Base-by-base conservation (phyloP, 2,113 vertebrate genomes). In the Apteryx owenii region DNA sequence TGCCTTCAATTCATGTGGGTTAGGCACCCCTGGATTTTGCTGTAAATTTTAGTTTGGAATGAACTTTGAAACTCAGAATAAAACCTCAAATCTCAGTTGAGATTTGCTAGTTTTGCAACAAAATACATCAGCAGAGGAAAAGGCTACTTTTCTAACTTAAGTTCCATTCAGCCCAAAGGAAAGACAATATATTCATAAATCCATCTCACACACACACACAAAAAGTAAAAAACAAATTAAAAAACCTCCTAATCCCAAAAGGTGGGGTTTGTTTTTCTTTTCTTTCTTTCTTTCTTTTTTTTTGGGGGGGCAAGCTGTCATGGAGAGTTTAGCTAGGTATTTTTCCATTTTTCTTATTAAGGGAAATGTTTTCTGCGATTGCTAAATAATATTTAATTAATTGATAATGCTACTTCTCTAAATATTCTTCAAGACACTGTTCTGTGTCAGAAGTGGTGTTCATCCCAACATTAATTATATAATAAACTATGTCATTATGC, bases 251-350 rank as follows among this genome's bases (percentile, higher is more conserved):
- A 62, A n/a, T 8, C 46, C 9, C 44, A 46, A 12, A 46, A 42
- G 42, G 42, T 42, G 44, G 44, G 44, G 36, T 44, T 44, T 44
- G 13, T 44, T 44, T 44, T 44, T 44, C 11, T 13, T 13, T 44
- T 44, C 13, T 18, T 19, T 19, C 12, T 19, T 19, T 7, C 17
- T 48, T 48, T 48, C 19, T 19, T 48, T 48, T 48, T 3, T 19
- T 44, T 13, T 10, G 42, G 36, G 36, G 36, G 36, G 15, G 3
- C 7, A 75, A 82, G 16, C 2, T 76, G 21, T 3, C 0, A 0
- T 23, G 4, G 12, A 18, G 81, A 81, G 5, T 14, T 31, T 61
- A 50, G 20, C 28, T 33, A 7, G 31, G 29, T 56, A 28, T 56
- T 46, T 73, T 81, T 77, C 44, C 4, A 78, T 79, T 78, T 66